Percentiles rank a stretch among this genome's conserved stretches.
Conservation (phyloP, 1,140 invertebrate genomes). For the Drosophila dunni region DNA sequence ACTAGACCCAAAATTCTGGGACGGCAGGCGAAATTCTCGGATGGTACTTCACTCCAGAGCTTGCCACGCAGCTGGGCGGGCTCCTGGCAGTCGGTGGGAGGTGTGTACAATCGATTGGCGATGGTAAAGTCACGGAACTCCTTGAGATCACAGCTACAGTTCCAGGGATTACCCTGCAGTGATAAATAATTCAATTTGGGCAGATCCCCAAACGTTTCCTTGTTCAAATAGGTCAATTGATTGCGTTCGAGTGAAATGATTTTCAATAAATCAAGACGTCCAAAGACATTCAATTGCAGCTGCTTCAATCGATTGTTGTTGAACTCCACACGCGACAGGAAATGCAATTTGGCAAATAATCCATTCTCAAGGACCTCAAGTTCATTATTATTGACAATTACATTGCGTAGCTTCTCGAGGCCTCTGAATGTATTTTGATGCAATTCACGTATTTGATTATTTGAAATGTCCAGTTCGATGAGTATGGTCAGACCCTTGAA, state of each 20-base stretch:
- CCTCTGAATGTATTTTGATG: constrained; percentile 90
- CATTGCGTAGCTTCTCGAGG: constrained; percentile 88
- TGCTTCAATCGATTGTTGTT: constrained; percentile 89
- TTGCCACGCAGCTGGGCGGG: constrained; percentile 88
- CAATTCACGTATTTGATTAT: constrained; percentile 89
- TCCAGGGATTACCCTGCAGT: constrained; percentile 93
- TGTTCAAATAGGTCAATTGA: constrained; percentile 87
- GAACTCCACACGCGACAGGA: constrained; percentile 91
- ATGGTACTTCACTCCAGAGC: constrained; percentile 89
- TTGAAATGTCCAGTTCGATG: constrained; percentile 93
- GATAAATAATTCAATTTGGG: constrained; percentile 89
- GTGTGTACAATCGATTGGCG: constrained; percentile 89
- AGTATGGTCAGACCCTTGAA: constrained; percentile 91
- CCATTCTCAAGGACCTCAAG: constrained; percentile 89
- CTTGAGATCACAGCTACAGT: constrained; percentile 93
- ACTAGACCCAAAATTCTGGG: constrained; percentile 89
- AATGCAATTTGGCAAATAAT: constrained; percentile 90
- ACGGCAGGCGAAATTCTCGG: constrained; percentile 93
- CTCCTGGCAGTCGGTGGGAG: constrained; percentile 89
- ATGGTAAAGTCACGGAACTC: constrained; percentile 91
- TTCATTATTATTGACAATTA: constrained; percentile 90
- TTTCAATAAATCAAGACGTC: constrained; percentile 86
- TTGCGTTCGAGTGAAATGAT: constrained; percentile 90
- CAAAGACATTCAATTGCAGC: constrained; percentile 90
- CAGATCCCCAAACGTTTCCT: constrained; percentile 87